Evolutionary conservation across 2,888 invertebrate genomes (phyloP).

Genomic region (Tenthredo notha): DNA sequence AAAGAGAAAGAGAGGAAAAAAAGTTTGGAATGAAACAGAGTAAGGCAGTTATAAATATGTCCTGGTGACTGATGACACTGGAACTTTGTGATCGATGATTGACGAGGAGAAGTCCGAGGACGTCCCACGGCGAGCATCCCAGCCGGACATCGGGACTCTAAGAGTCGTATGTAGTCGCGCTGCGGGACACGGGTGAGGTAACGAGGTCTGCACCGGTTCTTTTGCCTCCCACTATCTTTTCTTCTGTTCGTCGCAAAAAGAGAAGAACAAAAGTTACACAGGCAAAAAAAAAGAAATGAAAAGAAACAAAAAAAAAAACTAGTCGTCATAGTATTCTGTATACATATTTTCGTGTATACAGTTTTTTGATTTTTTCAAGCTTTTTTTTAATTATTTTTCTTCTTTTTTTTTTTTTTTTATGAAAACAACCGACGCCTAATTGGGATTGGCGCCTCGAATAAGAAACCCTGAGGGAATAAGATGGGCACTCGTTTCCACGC

Average conservation of each 20-base stretch:
- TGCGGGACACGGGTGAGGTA: constrained; percentile 50
- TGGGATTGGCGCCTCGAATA: constrained; percentile 47
- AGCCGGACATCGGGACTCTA: constrained; percentile 52
- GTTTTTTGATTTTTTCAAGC: not conserved
- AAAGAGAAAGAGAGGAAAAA: not conserved
- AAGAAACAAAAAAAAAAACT: not conserved
- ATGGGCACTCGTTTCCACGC: constrained; percentile 42
- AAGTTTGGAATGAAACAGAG: constrained; percentile 8
- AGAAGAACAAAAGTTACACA: not conserved
- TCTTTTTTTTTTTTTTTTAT: not conserved
- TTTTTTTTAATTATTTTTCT: not conserved
- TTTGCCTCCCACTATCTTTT: constrained; percentile 37
- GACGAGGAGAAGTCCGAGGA: constrained; percentile 54
- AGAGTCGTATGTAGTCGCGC: constrained; percentile 50
- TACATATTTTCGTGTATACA: not conserved
- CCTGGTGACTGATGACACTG: constrained; percentile 58
- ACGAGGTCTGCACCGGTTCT: constrained; percentile 50
- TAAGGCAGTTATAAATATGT: constrained; percentile 56
- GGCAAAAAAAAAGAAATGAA: not conserved
- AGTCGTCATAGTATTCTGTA: not conserved
- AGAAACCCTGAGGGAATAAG: not conserved
- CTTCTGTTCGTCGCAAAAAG: not conserved
- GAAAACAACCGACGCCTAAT: constrained; percentile 47
- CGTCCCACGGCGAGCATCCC: constrained; percentile 53
- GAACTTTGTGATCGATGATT: constrained; percentile 58